phyloP scores from a whole-genome alignment of 2,888 invertebrate genomes.

The Cerastis rubricosa region DNA sequence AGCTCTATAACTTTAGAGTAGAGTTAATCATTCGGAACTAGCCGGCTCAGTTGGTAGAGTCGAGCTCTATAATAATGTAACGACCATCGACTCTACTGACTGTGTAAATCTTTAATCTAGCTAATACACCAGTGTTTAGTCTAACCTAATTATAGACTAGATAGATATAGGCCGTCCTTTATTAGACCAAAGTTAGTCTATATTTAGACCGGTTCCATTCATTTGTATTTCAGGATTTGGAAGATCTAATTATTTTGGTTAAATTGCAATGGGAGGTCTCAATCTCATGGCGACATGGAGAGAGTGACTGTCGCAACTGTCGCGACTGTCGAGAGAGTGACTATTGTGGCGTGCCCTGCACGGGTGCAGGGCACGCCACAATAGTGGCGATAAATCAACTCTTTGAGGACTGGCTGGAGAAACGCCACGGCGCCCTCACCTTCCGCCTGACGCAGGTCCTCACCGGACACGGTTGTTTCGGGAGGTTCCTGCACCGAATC shows the following conservation, averaged over 20 bases:
- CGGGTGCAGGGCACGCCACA: too few relatives aligned
- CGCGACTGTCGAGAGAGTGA: too few relatives aligned
- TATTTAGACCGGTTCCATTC: slow-evolving; percentile 2
- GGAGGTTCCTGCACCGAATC: too few relatives aligned
- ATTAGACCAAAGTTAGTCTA: not conserved
- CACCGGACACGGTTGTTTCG: too few relatives aligned
- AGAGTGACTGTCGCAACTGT: too few relatives aligned
- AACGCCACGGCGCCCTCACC: too few relatives aligned
- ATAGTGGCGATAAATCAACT: too few relatives aligned
- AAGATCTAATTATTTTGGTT: not conserved
- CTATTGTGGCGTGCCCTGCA: too few relatives aligned
- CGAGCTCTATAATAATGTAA: slow-evolving; percentile 18
- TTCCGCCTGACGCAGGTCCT: too few relatives aligned
- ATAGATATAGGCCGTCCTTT: not conserved
- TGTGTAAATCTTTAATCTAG: slow-evolving; percentile 14
- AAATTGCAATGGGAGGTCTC: not conserved
- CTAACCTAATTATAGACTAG: slow-evolving; percentile 17
- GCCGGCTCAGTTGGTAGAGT: slow-evolving; percentile 25
- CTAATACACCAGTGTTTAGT: not conserved
- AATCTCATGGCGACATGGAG: too few relatives aligned
- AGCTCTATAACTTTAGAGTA: slow-evolving; percentile 7
- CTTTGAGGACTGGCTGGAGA: too few relatives aligned
- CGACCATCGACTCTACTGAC: slow-evolving; percentile 12
- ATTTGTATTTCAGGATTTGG: not conserved
- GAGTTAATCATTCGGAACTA: slow-evolving; percentile 40